Base-by-base conservation (phyloP, 2,888 invertebrate species). In the Sphaeridia pumilis region DNA sequence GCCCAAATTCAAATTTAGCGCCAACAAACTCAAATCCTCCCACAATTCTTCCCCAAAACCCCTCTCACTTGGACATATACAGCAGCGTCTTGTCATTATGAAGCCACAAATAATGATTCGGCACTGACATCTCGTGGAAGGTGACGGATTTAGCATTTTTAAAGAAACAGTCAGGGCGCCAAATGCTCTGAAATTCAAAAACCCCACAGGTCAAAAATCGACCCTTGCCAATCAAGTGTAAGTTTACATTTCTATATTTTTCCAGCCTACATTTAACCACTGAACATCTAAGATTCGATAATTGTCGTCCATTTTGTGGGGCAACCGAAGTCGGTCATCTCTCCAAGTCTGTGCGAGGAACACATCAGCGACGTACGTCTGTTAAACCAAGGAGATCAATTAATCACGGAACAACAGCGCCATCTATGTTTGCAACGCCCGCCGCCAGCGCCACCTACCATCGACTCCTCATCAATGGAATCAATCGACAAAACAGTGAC, bases 401-500 rank as follows among this genome's bases (percentile, higher is more conserved):
- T n/a, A n/a, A n/a, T n/a, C n/a, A n/a, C n/a, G n/a, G n/a, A n/a
- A n/a, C n/a, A n/a, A n/a, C n/a, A n/a, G n/a, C n/a, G n/a, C n/a
- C n/a, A n/a, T n/a, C n/a, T n/a, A n/a, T n/a, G n/a, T n/a, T n/a
- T n/a, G n/a, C n/a, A n/a, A n/a, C n/a, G n/a, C n/a, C n/a, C n/a
- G n/a, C n/a, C n/a, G n/a, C n/a, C n/a, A n/a, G n/a, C n/a, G n/a
- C 28, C n/a, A 2, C n/a, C 14, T 43, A 84, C 87, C 92, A 93
- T 93, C 41, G 89, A 89, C 71, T 90, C 89, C 70, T 92, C 93
- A 69, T 92, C 89, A 61, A 93, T 90, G n/a, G 90, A 90, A 73
- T 92, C 90, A 64, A 92, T 73, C 45, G 88, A 88, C 56, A 89
- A 74, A 1, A 89, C 89, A 7, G 89, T 89, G 46, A 89, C 88